These are phyloP conservation scores for Notothenia rossii DNA, from an alignment of 2,113 vertebrate genomes.

Conservation along the genomic window DNA sequence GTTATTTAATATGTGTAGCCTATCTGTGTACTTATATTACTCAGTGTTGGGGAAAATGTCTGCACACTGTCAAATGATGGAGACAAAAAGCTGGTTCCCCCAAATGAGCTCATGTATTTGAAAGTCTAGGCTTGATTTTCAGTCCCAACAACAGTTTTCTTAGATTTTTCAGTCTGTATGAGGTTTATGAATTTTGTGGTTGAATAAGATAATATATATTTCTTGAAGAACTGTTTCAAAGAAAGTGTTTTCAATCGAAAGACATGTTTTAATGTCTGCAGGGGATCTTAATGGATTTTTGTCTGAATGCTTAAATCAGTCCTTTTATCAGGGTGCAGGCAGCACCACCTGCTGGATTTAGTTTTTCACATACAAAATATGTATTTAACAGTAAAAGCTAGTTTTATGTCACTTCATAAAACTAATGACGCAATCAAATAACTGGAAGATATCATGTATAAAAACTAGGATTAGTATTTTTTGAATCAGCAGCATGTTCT, in stretches of 20 bases:
- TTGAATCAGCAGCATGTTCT: background rate
- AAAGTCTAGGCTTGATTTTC: background rate
- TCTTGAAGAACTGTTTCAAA: background rate
- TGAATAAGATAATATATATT: background rate
- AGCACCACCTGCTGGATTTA: conserved; percentile 55
- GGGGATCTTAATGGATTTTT: background rate
- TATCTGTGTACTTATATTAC: background rate
- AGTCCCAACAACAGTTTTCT: too few species aligned
- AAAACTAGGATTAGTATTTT: too few species aligned
- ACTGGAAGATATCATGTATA: fast-evolving
- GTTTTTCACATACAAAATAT: background rate
- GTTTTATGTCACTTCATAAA: background rate
- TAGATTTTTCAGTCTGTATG: too few species aligned
- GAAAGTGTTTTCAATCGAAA: background rate
- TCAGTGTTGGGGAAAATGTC: background rate
- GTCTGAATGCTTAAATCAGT: too few species aligned
- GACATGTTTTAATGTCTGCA: background rate
- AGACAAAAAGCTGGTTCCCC: background rate
- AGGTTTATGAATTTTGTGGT: background rate
- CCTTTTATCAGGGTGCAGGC: background rate
- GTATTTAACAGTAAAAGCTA: conserved; percentile 7
- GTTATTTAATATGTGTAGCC: too few species aligned
- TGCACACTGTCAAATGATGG: background rate
- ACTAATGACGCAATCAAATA: fast-evolving
- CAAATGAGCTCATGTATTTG: background rate